phyloP scores from a whole-genome alignment of 2,888 invertebrate species.

The Brachycybe producta region DNA sequence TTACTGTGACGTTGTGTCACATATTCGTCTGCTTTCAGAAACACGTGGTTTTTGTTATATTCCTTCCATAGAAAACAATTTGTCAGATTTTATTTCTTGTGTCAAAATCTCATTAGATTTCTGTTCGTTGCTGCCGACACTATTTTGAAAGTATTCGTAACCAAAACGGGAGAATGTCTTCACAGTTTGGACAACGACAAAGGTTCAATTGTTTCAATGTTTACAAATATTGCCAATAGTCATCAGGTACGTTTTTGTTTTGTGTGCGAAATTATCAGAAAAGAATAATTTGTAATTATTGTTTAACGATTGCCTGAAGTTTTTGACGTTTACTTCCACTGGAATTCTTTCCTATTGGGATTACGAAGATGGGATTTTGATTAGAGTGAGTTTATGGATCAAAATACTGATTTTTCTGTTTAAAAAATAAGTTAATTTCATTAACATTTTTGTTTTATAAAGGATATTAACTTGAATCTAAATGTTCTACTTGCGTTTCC shows the following conservation, averaged over 20 bases:
- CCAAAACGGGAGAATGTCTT: slow-evolving; percentile 49
- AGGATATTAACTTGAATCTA: not conserved
- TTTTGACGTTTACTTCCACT: slow-evolving; percentile 9
- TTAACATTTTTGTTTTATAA: not conserved
- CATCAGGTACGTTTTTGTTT: slow-evolving; percentile 1
- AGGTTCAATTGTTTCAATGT: slow-evolving; percentile 36
- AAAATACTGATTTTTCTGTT: not conserved
- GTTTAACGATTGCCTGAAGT: slow-evolving; percentile 6
- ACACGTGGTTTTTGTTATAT: too few species aligned
- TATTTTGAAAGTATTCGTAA: slow-evolving; percentile 48
- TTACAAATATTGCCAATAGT: slow-evolving; percentile 8
- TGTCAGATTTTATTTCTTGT: not conserved
- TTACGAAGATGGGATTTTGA: slow-evolving; percentile 16
- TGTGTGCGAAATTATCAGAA: not conserved
- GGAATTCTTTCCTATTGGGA: slow-evolving; percentile 13
- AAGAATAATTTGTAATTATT: not conserved
- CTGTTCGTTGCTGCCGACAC: slow-evolving; percentile 48
- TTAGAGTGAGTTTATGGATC: slow-evolving; percentile 6
- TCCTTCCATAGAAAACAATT: not conserved
- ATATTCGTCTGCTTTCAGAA: not conserved
- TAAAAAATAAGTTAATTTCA: not conserved
- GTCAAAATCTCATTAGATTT: slow-evolving; percentile 38
- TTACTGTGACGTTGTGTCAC: too few species aligned
- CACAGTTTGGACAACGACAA: slow-evolving; percentile 44
- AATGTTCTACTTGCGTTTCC: too few species aligned